A percentile compares a stretch with the other conserved stretches of the same genome.
Conservation (phyloP, 1,140 invertebrate genomes). For the Drosophila auraria region DNA sequence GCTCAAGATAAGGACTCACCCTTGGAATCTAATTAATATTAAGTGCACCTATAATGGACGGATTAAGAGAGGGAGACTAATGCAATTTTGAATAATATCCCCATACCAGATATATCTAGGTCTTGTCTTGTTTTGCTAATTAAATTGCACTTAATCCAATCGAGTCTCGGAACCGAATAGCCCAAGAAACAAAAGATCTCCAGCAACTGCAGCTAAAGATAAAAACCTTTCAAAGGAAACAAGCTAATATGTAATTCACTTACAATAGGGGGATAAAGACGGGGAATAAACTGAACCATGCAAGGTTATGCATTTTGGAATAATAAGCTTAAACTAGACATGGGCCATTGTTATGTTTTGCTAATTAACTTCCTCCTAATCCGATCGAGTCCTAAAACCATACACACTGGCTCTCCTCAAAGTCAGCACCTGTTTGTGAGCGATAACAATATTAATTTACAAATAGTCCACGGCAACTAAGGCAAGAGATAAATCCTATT, state of each 20-base stretch:
- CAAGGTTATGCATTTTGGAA: no score
- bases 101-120: no score
- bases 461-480: conserved; percentile 17
- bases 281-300: no score
- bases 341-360: no score
- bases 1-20: neutral
- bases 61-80: no score
- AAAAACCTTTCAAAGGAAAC: no score
- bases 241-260: no score
- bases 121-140: conserved; percentile 4
- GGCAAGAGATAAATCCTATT: conserved; percentile 4
- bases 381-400: neutral
- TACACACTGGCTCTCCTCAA: neutral
- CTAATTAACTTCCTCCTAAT: neutral
- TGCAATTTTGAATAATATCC: no score
- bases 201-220: no score
- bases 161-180: neutral
- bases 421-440: neutral
- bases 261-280: no score
- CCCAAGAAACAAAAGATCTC: no score
- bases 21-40: neutral
- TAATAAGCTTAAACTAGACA: no score
- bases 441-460: conserved; percentile 42
- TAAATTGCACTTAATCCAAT: conserved; percentile 17
- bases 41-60: neutral